Base-by-base conservation (phyloP, 2,888 invertebrate genomes). In the Ischnura elegans region DNA sequence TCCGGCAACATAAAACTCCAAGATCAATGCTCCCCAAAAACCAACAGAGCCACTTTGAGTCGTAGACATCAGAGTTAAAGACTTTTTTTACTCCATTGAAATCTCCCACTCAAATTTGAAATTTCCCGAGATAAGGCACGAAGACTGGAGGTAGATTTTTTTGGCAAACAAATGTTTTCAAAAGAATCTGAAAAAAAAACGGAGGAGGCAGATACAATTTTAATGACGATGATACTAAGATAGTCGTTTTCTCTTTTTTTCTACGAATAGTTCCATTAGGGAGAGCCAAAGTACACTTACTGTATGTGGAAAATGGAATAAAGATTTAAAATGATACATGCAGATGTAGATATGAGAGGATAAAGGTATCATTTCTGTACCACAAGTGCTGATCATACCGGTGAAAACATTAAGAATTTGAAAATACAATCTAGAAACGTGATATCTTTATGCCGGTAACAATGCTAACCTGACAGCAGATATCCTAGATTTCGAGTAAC, bases 31-130 rank as follows among this genome's bases (percentile, higher is more conserved):
- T 47, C 36, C 42, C 47, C 66, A 43, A 90, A 87, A 90, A 90
- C 90, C 61, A 90, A 61, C 61, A 42, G 87, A 36, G 66, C 16
- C 90, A 66, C 5, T 90, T 61, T n/a, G 66, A 61, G 42, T 43
- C 36, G 76, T 29, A 29, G 66, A n/a, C 36, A 76, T 90, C 36
- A 90, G 36, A 43, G 16, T 55, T 10, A 25, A n/a, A 66, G 25
- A 8, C 29, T 61, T 61, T 55, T 61, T n/a, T n/a, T n/a, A n/a
- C 61, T 19, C 16, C 42, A 43, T 25, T 29, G 61, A 43, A 36
- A 25, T 61, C 21, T 61, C n/a, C n/a, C 43, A 25, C 55, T 43
- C 10, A 43, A 55, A 66, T 42, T 43, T 21, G 16, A 45, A 55
- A 42, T 66, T 90, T 25, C 13, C 25, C 5, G 43, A 90, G 61